Base-by-base conservation (phyloP, 2,888 invertebrate genomes). In the Plusia festucae region DNA sequence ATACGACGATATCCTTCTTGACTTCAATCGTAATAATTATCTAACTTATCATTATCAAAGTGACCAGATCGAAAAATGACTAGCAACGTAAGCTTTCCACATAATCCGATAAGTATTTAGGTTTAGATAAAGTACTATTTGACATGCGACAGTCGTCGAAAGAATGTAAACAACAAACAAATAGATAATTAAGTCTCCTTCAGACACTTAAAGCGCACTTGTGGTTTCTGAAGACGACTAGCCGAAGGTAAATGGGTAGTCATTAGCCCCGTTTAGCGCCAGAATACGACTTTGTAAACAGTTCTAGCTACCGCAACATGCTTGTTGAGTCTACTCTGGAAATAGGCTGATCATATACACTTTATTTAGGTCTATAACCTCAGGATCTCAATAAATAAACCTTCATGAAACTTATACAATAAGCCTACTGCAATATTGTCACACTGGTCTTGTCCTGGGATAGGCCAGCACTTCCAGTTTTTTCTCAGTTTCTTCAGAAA, bases 261-360 rank as follows among this genome's bases (percentile, higher is more conserved):
- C 75, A 75, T 77, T 75, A 75, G 78, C 74, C 74, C 61, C 74
- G 75, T 73, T 77, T 62, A 55, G 59, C 61, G 57, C 57, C 54
- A 75, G 78, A 78, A 77, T 75, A 75, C 65, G 78, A 75, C 75
- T 75, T 77, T 78, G 70, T 69, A 75, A 75, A 57, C 73, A 77
- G 73, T 68, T 77, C 54, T 58, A 60, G 73, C 77, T 67, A 76
- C 77, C 60, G 60, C 73, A 66, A 73, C 44, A 67, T 52, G 54
- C 59, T 62, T 76, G 73, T 68, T 24, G 52, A 63, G 67, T 62
- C 73, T 73, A 40, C 57, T 60, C 40, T 73, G 16, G 40, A 73
- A 73, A 77, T 77, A 65, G 78, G 68, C 56, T 65, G 73, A 74
- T 68, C n/a, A 27, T 52, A 61, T 62, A 27, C 77, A 54, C 51